Conservation (phyloP, 2,113 vertebrate species). For the Vicugna pacos region DNA sequence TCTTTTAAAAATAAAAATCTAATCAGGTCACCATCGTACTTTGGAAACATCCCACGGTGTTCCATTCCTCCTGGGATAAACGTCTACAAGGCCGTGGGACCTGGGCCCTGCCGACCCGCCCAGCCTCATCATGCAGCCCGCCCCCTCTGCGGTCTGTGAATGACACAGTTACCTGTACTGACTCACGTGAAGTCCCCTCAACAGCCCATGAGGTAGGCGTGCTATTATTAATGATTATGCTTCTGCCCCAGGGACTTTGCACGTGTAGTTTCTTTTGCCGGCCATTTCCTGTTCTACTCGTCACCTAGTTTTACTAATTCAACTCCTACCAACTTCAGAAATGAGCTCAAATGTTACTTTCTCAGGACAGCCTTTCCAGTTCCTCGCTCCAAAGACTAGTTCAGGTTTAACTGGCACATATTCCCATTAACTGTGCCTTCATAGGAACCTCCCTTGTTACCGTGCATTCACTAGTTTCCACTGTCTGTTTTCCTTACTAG, state of each 20-base stretch:
- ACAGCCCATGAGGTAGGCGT: fast-evolving
- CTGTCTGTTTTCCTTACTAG: not conserved
- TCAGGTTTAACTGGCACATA: not conserved
- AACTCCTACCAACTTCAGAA: not conserved
- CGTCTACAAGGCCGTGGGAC: no score
- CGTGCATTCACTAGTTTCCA: not conserved
- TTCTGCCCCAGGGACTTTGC: not conserved
- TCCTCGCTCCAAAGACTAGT: not conserved
- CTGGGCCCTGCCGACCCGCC: not conserved
- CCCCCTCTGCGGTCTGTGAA: not conserved
- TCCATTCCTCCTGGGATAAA: not conserved
- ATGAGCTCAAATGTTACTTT: not conserved
- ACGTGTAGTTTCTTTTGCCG: not conserved
- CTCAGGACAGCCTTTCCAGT: not conserved
- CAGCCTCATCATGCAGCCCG: not conserved
- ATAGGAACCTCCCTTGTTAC: not conserved
- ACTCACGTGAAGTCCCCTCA: not conserved
- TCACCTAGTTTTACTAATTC: not conserved
- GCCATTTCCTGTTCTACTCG: not conserved
- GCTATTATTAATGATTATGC: not conserved
- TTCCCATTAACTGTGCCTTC: not conserved
- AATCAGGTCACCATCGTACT: not conserved
- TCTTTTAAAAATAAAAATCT: not conserved
- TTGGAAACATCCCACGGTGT: not conserved
- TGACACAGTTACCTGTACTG: not conserved